Percentiles rank a stretch among this genome's conserved stretches.
phyloP scores from a whole-genome alignment of 2,797 vertebrate genomes.

The Crax fasciolata region DNA sequence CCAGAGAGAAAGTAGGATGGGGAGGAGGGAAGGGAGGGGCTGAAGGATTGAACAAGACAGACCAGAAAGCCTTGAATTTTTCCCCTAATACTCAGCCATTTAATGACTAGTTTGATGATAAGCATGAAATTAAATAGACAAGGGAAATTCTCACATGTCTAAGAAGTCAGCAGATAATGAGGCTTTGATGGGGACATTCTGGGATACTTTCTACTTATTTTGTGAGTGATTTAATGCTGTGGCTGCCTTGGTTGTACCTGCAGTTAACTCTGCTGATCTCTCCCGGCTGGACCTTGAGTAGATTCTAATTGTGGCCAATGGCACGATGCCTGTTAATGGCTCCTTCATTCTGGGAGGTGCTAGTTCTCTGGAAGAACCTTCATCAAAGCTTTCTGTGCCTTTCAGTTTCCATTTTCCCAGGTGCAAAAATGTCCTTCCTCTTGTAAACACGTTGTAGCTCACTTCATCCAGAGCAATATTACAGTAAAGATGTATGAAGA shows the following conservation, averaged over 20 bases:
- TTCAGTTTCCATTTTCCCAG: background rate
- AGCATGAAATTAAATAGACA: constrained; percentile 79
- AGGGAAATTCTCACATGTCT: constrained; percentile 69
- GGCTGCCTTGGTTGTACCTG: background rate
- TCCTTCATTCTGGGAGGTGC: background rate
- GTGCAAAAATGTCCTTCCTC: background rate
- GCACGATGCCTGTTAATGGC: background rate
- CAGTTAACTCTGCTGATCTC: background rate
- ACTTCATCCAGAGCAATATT: background rate
- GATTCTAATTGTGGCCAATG: background rate
- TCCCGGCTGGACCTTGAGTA: background rate
- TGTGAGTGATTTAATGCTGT: background rate
- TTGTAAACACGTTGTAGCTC: background rate
- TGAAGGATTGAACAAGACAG: constrained; percentile 67
- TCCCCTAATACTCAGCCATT: constrained; percentile 58
- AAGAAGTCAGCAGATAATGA: constrained; percentile 65
- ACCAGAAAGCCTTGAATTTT: constrained; percentile 70
- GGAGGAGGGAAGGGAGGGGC: constrained; percentile 11
- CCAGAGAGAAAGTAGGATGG: constrained; percentile 1
- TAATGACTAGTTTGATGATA: constrained; percentile 79
- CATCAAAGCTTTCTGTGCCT: background rate
- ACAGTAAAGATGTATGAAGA: background rate
- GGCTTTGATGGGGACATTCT: constrained; percentile 49
- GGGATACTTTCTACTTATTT: constrained; percentile 36
- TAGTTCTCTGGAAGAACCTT: background rate